Evolutionary conservation across 2,797 vertebrate genomes (phyloP), one percentile per base, ranked within the genome.

Genomic region (Carcharodon carcharias): DNA sequence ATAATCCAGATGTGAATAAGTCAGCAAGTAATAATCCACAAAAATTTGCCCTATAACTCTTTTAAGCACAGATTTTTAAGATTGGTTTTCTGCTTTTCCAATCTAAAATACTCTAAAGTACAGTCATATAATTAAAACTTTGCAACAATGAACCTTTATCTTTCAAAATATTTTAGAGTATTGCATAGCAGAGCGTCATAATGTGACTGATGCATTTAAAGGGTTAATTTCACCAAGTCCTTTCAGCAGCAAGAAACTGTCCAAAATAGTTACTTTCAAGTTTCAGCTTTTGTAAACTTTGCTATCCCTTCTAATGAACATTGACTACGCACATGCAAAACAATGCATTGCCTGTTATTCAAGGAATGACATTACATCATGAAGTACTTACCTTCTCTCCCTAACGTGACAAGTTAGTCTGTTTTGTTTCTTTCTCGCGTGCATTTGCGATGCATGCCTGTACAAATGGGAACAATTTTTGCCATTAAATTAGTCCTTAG

Each of bases 321-420:
- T 50, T 14, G 23, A 71, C 40, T 69, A 69, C 40, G 63, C n/a
- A 95, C 63, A 67, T 69, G 67, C 65, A 40, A 69, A 95, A 95
- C 93, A 95, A 95, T 95, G 93, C 93, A 95, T 28, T 69, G 65
- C 93, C 65, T 95, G 93, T 95, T 95, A 54, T 26, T 71, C 93
- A 50, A 12, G 58, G 61, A 63, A 50, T 58, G 11, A 31, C 54
- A n/a, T 58, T 92, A 7, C 89, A 26, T 69, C 63, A 14, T 69
- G 40, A 71, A 95, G 40, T 69, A 54, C 45, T 71, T 45, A 71
- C 63, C 28, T 61, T n/a, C 58, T 91, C 28, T 35, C n/a, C 26
- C 65, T 26, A 71, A 26, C 0, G 21, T 96, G 96, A 96, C 82
- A 96, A 96, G 96, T 50, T 54, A 96, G 97, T 96, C 95, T 96